These are phyloP conservation scores for Scaptomyza caliginosa DNA, from an alignment of 2,888 invertebrate genomes.

Conservation along the genomic window DNA sequence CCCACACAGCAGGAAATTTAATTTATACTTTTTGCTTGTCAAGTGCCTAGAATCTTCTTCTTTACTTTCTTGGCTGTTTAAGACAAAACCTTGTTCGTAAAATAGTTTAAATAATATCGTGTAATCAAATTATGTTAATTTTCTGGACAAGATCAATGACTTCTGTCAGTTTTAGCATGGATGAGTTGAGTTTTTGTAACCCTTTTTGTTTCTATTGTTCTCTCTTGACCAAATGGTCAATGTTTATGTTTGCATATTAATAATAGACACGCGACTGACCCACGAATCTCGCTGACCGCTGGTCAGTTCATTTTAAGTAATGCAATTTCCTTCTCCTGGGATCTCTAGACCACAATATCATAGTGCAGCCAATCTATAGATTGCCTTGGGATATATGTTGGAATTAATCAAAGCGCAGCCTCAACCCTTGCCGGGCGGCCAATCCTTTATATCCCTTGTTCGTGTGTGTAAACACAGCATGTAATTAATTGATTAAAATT, in stretches of 20 bases:
- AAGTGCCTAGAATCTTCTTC: slow-evolving; percentile 54
- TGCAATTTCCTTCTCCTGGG: slow-evolving; percentile 12
- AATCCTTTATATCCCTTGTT: slow-evolving; percentile 58
- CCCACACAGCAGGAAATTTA: slow-evolving; percentile 75
- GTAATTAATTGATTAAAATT: slow-evolving; percentile 82
- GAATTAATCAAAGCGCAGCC: slow-evolving; percentile 66
- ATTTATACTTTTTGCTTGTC: slow-evolving; percentile 46
- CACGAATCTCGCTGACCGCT: slow-evolving; percentile 69
- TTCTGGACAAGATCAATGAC: slow-evolving; percentile 35
- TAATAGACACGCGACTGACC: slow-evolving; percentile 73
- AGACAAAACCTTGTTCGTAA: slow-evolving; percentile 17
- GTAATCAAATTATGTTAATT: background rate
- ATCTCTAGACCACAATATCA: slow-evolving; percentile 33
- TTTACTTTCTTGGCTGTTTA: slow-evolving; percentile 4
- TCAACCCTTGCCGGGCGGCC: slow-evolving; percentile 47
- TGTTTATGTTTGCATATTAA: slow-evolving; percentile 72
- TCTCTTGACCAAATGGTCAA: slow-evolving; percentile 52
- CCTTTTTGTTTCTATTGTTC: slow-evolving; percentile 26
- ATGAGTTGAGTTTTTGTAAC: slow-evolving; percentile 16
- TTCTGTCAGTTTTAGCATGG: slow-evolving; percentile 30
- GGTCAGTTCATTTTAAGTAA: slow-evolving; percentile 60
- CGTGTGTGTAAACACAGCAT: slow-evolving; percentile 68
- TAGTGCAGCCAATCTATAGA: slow-evolving; percentile 57
- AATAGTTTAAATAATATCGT: slow-evolving; percentile 11
- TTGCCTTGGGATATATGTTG: slow-evolving; percentile 63